Evolutionary conservation across 2,797 vertebrate species (phyloP), one percentile per base, ranked within the genome.

Genomic region (Spinibarbus caldwelli): DNA sequence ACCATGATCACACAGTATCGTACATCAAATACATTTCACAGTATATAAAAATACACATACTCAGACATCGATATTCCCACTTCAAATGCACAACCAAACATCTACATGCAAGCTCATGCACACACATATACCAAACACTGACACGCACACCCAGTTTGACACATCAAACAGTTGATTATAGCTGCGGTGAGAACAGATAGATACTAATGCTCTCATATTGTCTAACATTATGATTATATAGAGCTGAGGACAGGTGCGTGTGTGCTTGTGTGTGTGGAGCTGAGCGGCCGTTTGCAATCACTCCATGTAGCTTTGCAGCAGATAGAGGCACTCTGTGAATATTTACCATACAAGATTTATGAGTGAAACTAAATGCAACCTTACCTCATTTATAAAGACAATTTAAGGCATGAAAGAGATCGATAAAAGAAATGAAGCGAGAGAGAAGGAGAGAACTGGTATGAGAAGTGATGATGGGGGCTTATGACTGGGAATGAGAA

Each of bases 301-400:
- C 89, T 93, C 90, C 91, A 93, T 94, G 92, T 93, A 92, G 92
- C 92, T 92, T 91, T 94, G 93, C 93, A 92, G 93, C 87, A 47
- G 57, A 84, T 19, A 80, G 84, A 62, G 43, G 41, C 9, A 1
- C 31, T 64, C 38, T 47, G 52, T 45, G 78, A 82, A 73, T 66
- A 66, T 76, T 66, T 75, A 29, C 47, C 41, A 72, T 45, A 67
- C 19, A 76, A 41, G 67, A 82, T 82, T n/a, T 62, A 76, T 54
- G 23, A 78, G 57, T 76, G 11, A 70, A 78, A 83, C 57, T 76
- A 47, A 64, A 83, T 49, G 36, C 43, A 66, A 52, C 29, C n/a
- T 31, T 12, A 17, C 52, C 54, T 29, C 10, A 34, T 43, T 82
- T 54, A 82, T 21, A 19, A 73, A 83, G 38, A 72, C 26, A 64